phyloP scores from a whole-genome alignment of 1,140 invertebrate genomes.

The Neelides sp. region DNA sequence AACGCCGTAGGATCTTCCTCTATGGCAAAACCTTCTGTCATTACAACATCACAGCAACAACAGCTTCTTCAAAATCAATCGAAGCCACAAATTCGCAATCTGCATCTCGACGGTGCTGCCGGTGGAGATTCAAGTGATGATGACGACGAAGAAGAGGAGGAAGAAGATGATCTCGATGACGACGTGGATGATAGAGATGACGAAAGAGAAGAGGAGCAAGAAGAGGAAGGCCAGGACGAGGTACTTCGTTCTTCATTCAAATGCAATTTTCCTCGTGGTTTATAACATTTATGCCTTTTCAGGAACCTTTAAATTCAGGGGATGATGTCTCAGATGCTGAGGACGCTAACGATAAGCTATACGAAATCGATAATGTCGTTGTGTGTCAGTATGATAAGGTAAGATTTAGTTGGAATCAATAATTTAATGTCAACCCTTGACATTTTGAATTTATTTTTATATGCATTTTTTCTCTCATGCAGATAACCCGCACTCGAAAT shows the following conservation, averaged over 20 bases:
- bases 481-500: conserved; percentile 92
- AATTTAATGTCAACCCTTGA: neutral
- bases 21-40: conserved; percentile 19
- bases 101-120: conserved; percentile 59
- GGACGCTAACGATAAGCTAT: conserved; percentile 74
- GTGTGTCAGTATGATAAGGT: conserved; percentile 99
- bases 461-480: conserved; percentile 33
- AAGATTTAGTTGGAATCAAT: conserved; percentile 28
- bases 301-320: conserved; percentile 88
- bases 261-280: neutral
- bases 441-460: neutral
- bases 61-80: conserved; percentile 11
- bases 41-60: conserved; percentile 17
- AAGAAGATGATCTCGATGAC: conserved; percentile 62
- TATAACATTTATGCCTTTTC: conserved; percentile 22
- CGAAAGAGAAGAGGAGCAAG: conserved; percentile 55
- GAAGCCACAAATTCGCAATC: conserved; percentile 15
- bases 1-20: conserved; percentile 35
- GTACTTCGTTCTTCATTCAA: conserved; percentile 33
- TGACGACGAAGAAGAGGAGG: conserved; percentile 52
- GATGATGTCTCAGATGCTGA: conserved; percentile 90
- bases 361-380: conserved; percentile 96
- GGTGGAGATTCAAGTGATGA: conserved; percentile 61
- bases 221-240: conserved; percentile 49
- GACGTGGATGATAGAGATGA: conserved; percentile 52